Base-by-base conservation (phyloP, 2,113 vertebrate species). In the Motacilla tschutschensis region DNA sequence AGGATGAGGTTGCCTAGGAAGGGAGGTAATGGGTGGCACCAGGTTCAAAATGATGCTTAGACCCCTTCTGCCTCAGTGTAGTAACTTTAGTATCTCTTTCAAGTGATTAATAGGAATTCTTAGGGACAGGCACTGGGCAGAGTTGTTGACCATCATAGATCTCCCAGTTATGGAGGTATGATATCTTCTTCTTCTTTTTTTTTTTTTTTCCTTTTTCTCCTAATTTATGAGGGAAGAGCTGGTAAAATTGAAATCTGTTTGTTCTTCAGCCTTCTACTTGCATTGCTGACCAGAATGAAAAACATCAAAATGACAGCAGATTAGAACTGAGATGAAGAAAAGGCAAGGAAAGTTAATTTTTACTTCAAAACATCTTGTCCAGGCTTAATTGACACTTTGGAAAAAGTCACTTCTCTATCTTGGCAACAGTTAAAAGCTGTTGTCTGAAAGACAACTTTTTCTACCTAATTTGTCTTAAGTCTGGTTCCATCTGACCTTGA, bases 181-280 rank as follows among this genome's bases (percentile, higher is more conserved):
- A 31, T 29, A 21, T 18, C 35, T 41, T 44, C 12, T 2, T 12
- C 7, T 12, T 17, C 8, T 24, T 41, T 12, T 19, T 4, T 41
- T 12, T 19, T 4, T 2, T 1, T 3, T 0, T 17, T 6, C 12
- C 5, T 33, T 33, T 33, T 33, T 33, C 33, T 33, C 28, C 28
- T 29, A 29, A 29, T 51, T 51, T 51, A 2, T 55, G 22, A 76
- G 29, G 43, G 53, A 78, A 19, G 11, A 69, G 2, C 4, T 38
- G 17, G 26, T 15, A 72, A 72, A 78, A 50, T 12, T 41, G 11
- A 76, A 89, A 9, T 5, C 2, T 41, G 1, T 57, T 75, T 79
- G 1, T 3, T 79, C 26, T n/a, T 82, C 22, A 53, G 12, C 8
- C 12, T 79, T 65, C 64, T 72, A 12, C 20, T 82, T 22, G 4